Conservation (phyloP, 2,113 vertebrate genomes). For the Actenoides lindsayi region DNA sequence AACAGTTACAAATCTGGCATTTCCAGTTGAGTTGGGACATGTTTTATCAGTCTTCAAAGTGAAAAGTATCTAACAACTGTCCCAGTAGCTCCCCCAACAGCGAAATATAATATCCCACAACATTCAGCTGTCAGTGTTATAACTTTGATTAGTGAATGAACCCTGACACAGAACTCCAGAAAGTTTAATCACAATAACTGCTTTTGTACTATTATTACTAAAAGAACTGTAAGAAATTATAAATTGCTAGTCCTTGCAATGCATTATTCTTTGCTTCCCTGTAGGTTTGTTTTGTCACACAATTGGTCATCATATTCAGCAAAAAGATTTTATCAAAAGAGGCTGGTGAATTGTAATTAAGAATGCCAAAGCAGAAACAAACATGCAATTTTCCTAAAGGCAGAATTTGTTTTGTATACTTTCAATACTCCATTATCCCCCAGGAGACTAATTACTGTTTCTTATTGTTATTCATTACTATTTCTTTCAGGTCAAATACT, state of each 20-base stretch:
- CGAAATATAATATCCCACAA: neutral
- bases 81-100: neutral
- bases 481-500: neutral
- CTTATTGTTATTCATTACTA: neutral
- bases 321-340: neutral
- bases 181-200: neutral
- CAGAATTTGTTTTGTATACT: neutral
- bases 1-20: neutral
- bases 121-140: neutral
- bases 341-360: neutral
- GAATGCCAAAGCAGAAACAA: neutral
- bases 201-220: neutral
- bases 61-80: neutral
- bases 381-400: neutral
- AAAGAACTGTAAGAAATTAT: neutral
- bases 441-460: neutral
- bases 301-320: neutral
- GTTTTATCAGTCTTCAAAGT: neutral
- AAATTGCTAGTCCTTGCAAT: neutral
- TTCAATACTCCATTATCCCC: neutral
- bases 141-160: neutral
- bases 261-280: neutral
- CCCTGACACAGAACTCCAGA: neutral
- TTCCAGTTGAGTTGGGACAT: neutral
- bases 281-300: neutral